Conservation (phyloP, 2,113 vertebrate genomes). For the Balaeniceps rex region DNA sequence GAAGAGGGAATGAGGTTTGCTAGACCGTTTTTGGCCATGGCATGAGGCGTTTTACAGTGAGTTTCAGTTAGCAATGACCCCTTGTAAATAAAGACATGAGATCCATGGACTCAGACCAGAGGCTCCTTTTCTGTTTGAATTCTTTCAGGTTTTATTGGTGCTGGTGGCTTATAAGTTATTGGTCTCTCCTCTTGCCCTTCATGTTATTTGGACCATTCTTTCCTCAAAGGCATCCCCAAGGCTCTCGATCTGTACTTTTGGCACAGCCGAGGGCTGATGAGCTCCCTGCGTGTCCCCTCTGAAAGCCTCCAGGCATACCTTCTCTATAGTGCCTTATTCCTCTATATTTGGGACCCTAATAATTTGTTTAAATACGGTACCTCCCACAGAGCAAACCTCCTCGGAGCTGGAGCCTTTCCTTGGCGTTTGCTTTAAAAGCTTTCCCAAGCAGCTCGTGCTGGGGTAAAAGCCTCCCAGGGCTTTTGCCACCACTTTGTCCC, state of each 20-base stretch:
- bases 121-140: not conserved
- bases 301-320: not conserved
- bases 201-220: not conserved
- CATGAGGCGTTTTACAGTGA: not conserved
- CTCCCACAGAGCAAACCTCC: not conserved
- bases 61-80: not conserved
- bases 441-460: not conserved
- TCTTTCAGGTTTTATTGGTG: not conserved
- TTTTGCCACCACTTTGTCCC: not conserved
- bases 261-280: not conserved
- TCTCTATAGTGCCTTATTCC: not conserved
- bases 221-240: not conserved
- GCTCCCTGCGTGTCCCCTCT: not conserved
- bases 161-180: not conserved
- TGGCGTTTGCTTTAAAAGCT: not conserved
- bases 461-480: no score
- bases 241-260: no score
- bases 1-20: not conserved
- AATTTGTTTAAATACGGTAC: not conserved
- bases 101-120: not conserved
- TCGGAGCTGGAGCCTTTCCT: not conserved
- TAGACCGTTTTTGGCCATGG: not conserved
- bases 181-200: not conserved
- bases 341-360: not conserved
- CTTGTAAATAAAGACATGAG: not conserved